These are phyloP conservation scores for Tenthredo scrophulariae DNA, from an alignment of 2,888 invertebrate species.

Conservation along the genomic window DNA sequence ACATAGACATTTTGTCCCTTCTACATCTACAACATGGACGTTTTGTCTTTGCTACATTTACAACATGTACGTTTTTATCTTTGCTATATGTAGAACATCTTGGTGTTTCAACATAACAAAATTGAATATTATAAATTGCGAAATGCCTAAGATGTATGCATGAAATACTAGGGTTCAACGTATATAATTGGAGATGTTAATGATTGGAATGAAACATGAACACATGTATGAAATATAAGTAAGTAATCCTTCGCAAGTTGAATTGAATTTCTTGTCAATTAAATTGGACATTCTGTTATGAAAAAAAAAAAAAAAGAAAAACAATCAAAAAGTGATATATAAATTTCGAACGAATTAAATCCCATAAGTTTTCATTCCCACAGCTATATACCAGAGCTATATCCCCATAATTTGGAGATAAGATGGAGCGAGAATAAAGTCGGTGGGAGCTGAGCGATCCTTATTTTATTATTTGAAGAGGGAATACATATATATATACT, in stretches of 20 bases:
- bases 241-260: not conserved
- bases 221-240: not conserved
- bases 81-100: not conserved
- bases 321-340: not conserved
- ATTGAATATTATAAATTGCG: not conserved
- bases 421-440: constrained; percentile 13
- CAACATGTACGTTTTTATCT: not conserved
- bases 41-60: not conserved
- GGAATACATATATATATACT: not conserved
- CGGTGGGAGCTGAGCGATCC: not conserved
- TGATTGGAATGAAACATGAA: not conserved
- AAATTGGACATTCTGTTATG: not conserved
- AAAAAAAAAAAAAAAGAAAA: too few species aligned
- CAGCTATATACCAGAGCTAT: not conserved
- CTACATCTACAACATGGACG: not conserved
- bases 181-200: not conserved
- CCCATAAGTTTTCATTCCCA: not conserved
- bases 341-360: not conserved
- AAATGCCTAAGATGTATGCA: not conserved
- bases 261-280: not conserved
- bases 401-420: not conserved
- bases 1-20: not conserved
- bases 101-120: too few species aligned
- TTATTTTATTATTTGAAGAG: constrained; percentile 16
- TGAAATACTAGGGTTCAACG: not conserved